Evolutionary conservation across 1,140 invertebrate genomes (phyloP).

Genomic region (Polyergus mexicanus): DNA sequence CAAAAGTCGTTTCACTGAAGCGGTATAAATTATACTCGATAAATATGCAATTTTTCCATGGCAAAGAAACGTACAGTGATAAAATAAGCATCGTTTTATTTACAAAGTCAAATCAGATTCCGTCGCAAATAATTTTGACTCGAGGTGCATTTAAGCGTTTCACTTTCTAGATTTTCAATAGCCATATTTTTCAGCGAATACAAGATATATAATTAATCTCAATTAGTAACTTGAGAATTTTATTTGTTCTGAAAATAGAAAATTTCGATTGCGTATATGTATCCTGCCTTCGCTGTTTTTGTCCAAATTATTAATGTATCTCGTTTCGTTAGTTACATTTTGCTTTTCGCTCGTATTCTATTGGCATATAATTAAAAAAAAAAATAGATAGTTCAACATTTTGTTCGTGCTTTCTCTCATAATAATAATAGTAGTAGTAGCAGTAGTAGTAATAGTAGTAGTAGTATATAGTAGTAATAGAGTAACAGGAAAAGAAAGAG

Average conservation of each 20-base stretch:
- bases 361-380: neutral
- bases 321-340: too few relatives aligned
- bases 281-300: neutral
- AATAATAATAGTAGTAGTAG: neutral
- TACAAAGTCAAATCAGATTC: neutral
- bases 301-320: too few relatives aligned
- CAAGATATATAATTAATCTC: neutral
- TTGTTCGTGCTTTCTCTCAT: constrained; percentile 10
- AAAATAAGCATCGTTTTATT: constrained; percentile 15
- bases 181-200: neutral
- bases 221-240: constrained; percentile 5
- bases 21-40: neutral
- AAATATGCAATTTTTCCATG: constrained; percentile 1
- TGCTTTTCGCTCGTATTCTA: constrained; percentile 13
- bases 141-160: neutral
- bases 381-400: neutral
- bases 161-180: neutral
- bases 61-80: neutral
- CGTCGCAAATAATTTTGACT: neutral
- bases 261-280: neutral
- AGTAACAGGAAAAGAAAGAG: too few relatives aligned
- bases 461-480: neutral
- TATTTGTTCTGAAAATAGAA: neutral
- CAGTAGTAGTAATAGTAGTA: neutral
- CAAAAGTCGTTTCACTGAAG: neutral